Conservation (phyloP, 2,888 invertebrate species). For the Monopis laevigella region DNA sequence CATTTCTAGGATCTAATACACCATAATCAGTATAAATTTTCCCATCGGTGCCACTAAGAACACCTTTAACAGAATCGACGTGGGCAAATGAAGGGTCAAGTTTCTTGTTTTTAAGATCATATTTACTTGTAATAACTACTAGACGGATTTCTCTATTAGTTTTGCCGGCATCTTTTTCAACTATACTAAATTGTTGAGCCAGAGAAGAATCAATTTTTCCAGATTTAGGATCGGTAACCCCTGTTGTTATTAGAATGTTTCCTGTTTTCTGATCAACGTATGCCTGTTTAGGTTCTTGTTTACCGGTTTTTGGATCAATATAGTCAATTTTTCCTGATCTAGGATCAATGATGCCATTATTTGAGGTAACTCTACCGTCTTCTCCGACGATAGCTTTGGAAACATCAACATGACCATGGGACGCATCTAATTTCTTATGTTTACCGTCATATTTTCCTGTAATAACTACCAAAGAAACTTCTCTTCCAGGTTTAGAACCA, state of each 20-base stretch:
- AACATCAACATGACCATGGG: slow-evolving; percentile 56
- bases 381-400: slow-evolving; percentile 70
- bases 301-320: slow-evolving; percentile 70
- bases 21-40: slow-evolving; percentile 70
- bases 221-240: slow-evolving; percentile 71
- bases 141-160: slow-evolving; percentile 70
- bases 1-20: slow-evolving; percentile 69
- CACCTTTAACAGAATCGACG: slow-evolving; percentile 54
- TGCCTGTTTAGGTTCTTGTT: slow-evolving; percentile 72
- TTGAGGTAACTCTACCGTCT: slow-evolving; percentile 66
- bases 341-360: slow-evolving; percentile 74
- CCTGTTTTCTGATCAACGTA: slow-evolving; percentile 77
- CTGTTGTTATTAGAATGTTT: slow-evolving; percentile 70
- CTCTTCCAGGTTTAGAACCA: slow-evolving; percentile 52
- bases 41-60: slow-evolving; percentile 69
- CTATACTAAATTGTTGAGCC: slow-evolving; percentile 74
- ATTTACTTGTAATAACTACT: slow-evolving; percentile 68
- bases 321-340: slow-evolving; percentile 70
- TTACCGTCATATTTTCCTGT: slow-evolving; percentile 71
- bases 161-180: slow-evolving; percentile 71
- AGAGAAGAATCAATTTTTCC: slow-evolving; percentile 72
- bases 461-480: slow-evolving; percentile 68
- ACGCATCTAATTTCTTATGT: slow-evolving; percentile 53
- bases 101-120: slow-evolving; percentile 63
- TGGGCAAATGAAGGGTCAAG: slow-evolving; percentile 62